Evolutionary conservation across 2,888 invertebrate species (phyloP), one percentile per base, ranked within the genome.

Genomic region (Malthinus flaveolus): DNA sequence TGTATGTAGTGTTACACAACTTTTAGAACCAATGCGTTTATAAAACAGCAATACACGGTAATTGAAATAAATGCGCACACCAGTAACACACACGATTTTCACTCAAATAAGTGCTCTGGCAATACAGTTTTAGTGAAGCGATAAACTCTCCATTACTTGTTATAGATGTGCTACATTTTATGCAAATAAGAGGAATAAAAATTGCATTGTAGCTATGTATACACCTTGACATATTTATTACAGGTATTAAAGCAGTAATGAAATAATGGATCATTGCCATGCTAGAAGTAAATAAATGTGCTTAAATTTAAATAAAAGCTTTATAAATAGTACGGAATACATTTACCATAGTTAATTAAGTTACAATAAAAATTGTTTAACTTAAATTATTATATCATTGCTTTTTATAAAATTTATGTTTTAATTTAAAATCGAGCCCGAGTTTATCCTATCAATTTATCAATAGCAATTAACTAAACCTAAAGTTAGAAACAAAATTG

Each of bases 91-190:
- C 9, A 39, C 11, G 23, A 23, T 23, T 23, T 23, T 42, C 23
- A 23, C 15, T 15, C 39, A 42, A n/a, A 23, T 23, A 23, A 23
- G 23, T 23, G 23, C 39, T 42, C 23, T n/a, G n/a, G 7, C 39
- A 15, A 2, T 23, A 23, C 5, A 23, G 23, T 23, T 23, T 23
- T 23, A 23, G 23, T 23, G 2, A 23, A 10, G 44, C 49, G 32
- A 49, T 50, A 37, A 56, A 56, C 23, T 49, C 37, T 23, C 50
- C 47, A 50, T 56, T 45, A 56, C 32, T 46, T 36, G 15, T 13
- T 50, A 50, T 36, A 32, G 56, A 56, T 49, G 56, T 15, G 46
- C 46, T 45, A 34, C 42, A 56, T 37, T 57, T 48, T 52, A 57
- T 48, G 51, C 42, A 57, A 57, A 57, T 57, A 23, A 8, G 55